Conservation (phyloP, 2,113 vertebrate species). For the Furnarius figulus region DNA sequence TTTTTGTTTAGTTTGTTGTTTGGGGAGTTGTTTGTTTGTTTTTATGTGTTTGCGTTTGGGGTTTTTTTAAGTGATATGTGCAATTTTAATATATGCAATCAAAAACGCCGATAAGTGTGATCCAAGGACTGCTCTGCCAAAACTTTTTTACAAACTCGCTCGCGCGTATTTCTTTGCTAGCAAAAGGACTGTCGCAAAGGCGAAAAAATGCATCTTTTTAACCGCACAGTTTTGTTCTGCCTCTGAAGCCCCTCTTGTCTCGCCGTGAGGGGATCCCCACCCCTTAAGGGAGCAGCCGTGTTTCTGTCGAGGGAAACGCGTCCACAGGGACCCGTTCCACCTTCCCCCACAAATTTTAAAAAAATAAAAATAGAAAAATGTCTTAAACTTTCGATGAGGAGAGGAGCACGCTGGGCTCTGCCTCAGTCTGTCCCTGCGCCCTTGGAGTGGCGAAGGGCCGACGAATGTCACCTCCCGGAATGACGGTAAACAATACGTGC, state of each 20-base stretch:
- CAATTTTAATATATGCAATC: not conserved
- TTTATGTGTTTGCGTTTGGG: not conserved
- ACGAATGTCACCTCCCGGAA: not conserved
- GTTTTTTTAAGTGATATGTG: not conserved
- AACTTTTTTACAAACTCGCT: not conserved
- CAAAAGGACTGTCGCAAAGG: not conserved
- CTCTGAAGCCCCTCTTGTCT: not conserved
- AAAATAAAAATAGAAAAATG: not conserved
- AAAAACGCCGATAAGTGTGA: not conserved
- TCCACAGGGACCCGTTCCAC: not conserved
- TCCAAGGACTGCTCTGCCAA: not conserved
- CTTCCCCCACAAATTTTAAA: not conserved
- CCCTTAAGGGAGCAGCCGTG: not conserved
- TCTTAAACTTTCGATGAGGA: not conserved
- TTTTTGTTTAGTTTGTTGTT: not conserved
- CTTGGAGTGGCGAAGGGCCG: not conserved
- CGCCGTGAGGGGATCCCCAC: not conserved
- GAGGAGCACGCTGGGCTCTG: not conserved
- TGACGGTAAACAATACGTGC: not conserved
- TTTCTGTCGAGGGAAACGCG: not conserved
- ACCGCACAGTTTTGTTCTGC: not conserved
- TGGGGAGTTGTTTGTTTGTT: not conserved
- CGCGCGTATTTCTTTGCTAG: fast-evolving
- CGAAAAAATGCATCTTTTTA: fast-evolving
- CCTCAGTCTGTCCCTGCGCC: not conserved